phyloP scores from a whole-genome alignment of 2,888 invertebrate species.

The Drosophila affinis region DNA sequence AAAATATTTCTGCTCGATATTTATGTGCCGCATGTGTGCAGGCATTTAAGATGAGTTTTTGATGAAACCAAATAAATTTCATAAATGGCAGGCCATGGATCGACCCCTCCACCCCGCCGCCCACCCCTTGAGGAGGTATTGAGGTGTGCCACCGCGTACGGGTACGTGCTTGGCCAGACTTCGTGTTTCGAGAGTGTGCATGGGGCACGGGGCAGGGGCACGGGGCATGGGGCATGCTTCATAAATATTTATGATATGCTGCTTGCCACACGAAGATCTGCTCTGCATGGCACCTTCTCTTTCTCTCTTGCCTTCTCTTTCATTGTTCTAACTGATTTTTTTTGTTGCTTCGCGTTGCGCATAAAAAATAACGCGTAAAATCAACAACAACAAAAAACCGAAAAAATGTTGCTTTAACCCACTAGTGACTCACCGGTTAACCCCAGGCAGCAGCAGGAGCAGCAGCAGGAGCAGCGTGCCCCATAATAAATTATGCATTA shows the following conservation, averaged over 20 bases:
- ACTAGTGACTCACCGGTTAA: conserved; percentile 6
- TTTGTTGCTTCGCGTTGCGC: conserved; percentile 29
- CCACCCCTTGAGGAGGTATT: conserved; percentile 12
- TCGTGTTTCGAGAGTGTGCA: conserved; percentile 30
- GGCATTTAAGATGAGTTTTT: conserved; percentile 77
- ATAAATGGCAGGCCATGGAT: conserved; percentile 10
- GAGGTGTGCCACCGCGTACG: conserved; percentile 10
- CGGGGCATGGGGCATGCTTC: conserved; percentile 55
- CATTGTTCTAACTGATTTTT: conserved; percentile 48
- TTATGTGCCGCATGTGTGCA: conserved; percentile 66
- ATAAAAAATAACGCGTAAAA: conserved; percentile 32
- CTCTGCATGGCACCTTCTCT: conserved; percentile 35
- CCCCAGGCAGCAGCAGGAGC: conserved; percentile 1
- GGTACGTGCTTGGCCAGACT: conserved; percentile 25
- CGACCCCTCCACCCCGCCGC: conserved; percentile 1
- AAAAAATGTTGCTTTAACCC: conserved; percentile 45
- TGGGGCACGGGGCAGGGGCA: conserved; percentile 47
- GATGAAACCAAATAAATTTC: conserved; percentile 48
- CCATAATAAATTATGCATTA: conserved; percentile 75
- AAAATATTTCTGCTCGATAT: conserved; percentile 40
- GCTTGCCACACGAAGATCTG: conserved; percentile 28
- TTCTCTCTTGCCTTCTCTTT: conserved; percentile 11
- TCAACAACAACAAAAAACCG: conserved; percentile 8
- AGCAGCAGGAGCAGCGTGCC: conserved; percentile 28
- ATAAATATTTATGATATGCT: conserved; percentile 74